These are phyloP conservation scores for Plectrocnemia conspersa DNA, from an alignment of 1,140 invertebrate species.

Conservation along the genomic window DNA sequence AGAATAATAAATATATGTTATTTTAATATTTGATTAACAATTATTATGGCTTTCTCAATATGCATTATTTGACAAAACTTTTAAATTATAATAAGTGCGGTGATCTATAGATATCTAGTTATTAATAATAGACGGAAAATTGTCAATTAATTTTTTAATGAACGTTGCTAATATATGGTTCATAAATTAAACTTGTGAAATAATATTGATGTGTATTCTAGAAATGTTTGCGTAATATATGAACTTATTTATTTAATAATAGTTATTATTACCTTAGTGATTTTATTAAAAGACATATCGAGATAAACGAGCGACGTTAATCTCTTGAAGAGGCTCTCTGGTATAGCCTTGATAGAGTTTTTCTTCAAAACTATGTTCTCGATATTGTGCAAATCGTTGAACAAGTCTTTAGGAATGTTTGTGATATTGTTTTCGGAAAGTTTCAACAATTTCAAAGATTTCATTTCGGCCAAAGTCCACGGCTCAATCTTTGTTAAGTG, in stretches of 20 bases:
- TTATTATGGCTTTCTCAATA: no score
- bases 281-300: slow-evolving; percentile 40
- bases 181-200: no score
- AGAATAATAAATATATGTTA: no score
- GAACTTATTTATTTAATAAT: neutral
- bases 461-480: slow-evolving; percentile 55
- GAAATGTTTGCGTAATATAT: neutral
- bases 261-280: slow-evolving; percentile 21
- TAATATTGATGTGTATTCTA: neutral
- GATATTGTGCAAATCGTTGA: slow-evolving; percentile 51
- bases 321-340: slow-evolving; percentile 41
- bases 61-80: no score
- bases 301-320: slow-evolving; percentile 43
- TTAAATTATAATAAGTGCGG: no score
- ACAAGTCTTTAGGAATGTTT: slow-evolving; percentile 53
- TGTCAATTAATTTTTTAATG: no score
- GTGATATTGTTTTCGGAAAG: slow-evolving; percentile 59
- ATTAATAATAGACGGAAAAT: no score
- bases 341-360: slow-evolving; percentile 52
- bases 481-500: slow-evolving; percentile 52
- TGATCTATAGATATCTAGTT: no score
- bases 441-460: slow-evolving; percentile 54
- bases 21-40: no score
- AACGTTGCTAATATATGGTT: no score
- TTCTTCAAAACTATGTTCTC: slow-evolving; percentile 55